Base-by-base conservation (phyloP, 2,888 invertebrate species). In the Cremastobaeus sp. region DNA sequence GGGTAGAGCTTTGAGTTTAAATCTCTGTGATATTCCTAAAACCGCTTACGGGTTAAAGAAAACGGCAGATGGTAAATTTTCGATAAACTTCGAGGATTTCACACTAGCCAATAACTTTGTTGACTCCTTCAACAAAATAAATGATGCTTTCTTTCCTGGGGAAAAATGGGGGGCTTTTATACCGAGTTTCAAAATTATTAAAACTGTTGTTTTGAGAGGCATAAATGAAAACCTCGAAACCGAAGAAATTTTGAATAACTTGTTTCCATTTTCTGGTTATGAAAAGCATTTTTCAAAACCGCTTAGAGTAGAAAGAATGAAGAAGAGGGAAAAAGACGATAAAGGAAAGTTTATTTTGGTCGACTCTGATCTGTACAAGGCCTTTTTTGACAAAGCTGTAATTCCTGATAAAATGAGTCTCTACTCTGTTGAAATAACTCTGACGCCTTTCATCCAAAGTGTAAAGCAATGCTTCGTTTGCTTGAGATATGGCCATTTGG, bases 141-240 rank as follows among this genome's bases (percentile, higher is more conserved):
- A 2, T 14, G 14, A 8, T 4, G 32, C 5, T 14, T 14, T 3
- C 3, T 20, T 41, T 11, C 9, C 8, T 6, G 9, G 18, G 2
- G 25, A 21, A 25, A 43, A 43, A n/a, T 43, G 43, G 43, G 25
- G 21, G 1, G 43, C 43, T 3, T 43, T 25, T 43, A 43, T 21
- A 1, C 43, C 43, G 0, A 43, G 25, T 43, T 43, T 25, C 9
- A 43, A 25, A 12, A 14, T 43, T 12, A 25, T 21, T 21, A 25
- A 43, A 43, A 9, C n/a, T 4, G 25, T 43, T 21, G 8, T 43
- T 8, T 8, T 43, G 2, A 43, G 8, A 43, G 25, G 43, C 1
- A 43, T 43, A 14, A 8, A 43, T 14, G 25, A 25, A 21, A 2
- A 25, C 4, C 6, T 25, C 1, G 43, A 43, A 12, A 5, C 15